Evolutionary conservation across 1,140 invertebrate species (phyloP).

Genomic region (Gonatopus flavifemur): DNA sequence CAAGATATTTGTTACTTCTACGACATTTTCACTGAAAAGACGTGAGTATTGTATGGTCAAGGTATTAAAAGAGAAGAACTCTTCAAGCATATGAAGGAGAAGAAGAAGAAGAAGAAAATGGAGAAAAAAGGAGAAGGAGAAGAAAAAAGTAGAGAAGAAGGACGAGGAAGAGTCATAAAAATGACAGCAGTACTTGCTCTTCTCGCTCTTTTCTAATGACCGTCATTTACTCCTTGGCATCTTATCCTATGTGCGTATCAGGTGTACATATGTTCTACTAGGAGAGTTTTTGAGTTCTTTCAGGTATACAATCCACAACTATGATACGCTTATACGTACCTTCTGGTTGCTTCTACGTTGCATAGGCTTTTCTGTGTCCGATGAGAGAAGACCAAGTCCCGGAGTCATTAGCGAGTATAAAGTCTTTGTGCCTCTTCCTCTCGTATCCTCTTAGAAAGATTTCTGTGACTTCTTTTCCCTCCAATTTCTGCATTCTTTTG

Average conservation of each 20-base stretch:
- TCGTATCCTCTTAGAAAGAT: background rate
- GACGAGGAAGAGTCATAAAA: slow-evolving; percentile 19
- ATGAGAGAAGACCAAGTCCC: slow-evolving; percentile 29
- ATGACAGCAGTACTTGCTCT: slow-evolving; percentile 9
- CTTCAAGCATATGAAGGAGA: too few relatives aligned
- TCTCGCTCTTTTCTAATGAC: slow-evolving; percentile 32
- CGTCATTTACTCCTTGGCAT: slow-evolving; percentile 34
- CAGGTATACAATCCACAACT: slow-evolving; percentile 18
- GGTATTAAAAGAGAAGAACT: too few relatives aligned
- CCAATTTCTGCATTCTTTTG: background rate
- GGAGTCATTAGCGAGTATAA: slow-evolving; percentile 27
- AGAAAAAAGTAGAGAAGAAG: background rate
- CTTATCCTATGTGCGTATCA: slow-evolving; percentile 4
- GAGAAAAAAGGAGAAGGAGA: background rate
- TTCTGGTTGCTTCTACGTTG: slow-evolving; percentile 16
- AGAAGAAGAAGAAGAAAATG: background rate
- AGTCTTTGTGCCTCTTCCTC: slow-evolving; percentile 17
- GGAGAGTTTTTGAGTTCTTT: too few relatives aligned
- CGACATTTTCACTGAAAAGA: too few relatives aligned
- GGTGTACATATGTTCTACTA: too few relatives aligned
- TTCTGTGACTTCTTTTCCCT: background rate
- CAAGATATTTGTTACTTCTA: too few relatives aligned
- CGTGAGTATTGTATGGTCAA: too few relatives aligned
- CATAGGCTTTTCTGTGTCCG: slow-evolving; percentile 25
- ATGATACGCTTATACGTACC: too few relatives aligned